A percentile compares a stretch with the other conserved stretches of the same genome.
These are phyloP conservation scores for Liparis tanakae DNA, from an alignment of 2,797 vertebrate species.

Conservation along the genomic window DNA sequence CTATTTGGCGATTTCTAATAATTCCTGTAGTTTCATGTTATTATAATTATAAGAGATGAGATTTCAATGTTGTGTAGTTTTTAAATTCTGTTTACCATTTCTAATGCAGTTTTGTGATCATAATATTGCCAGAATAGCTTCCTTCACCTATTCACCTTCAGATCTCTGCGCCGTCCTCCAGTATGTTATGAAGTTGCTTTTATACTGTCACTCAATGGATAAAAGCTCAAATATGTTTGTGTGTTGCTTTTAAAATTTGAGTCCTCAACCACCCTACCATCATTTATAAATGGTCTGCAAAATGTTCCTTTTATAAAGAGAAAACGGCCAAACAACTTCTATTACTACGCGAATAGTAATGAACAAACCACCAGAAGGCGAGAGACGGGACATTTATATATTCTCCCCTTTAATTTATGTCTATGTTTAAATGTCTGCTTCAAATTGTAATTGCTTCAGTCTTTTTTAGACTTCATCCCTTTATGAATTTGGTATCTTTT, in stretches of 20 bases:
- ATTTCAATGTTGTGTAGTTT: background rate
- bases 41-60: background rate
- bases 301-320: background rate
- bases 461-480: background rate
- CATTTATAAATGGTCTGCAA: background rate
- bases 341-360: background rate
- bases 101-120: background rate
- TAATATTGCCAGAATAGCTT: conserved; percentile 3
- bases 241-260: background rate
- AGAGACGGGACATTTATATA: background rate
- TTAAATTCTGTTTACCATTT: background rate
- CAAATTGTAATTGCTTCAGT: background rate
- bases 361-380: background rate
- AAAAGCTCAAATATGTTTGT: conserved; percentile 7
- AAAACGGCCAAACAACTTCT: background rate
- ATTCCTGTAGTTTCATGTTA: background rate
- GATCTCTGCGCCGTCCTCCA: background rate
- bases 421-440: too few species aligned
- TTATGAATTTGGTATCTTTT: conserved; percentile 5
- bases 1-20: background rate
- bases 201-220: background rate
- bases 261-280: background rate
- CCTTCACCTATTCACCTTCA: background rate
- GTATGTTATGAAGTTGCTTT: background rate
- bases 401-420: background rate